These are phyloP conservation scores for Stegana nigrithorax DNA, from an alignment of 2,888 invertebrate genomes.

Conservation along the genomic window DNA sequence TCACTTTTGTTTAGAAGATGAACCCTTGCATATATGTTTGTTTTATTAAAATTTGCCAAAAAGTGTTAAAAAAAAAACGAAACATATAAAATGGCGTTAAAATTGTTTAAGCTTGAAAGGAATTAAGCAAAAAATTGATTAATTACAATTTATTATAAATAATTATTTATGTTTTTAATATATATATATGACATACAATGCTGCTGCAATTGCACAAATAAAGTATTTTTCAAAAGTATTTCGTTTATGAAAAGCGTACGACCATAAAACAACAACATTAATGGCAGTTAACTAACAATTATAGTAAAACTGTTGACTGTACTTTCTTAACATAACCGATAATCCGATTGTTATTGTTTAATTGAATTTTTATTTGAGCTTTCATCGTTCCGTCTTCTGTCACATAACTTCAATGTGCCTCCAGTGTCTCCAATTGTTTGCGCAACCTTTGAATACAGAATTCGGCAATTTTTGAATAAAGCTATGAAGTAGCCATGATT, in stretches of 20 bases:
- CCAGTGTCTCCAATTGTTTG: neutral
- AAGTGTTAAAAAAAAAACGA: too few relatives aligned
- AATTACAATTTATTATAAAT: slow-evolving; percentile 60
- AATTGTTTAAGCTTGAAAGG: too few relatives aligned
- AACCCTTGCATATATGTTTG: neutral
- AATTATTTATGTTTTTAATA: slow-evolving; percentile 61
- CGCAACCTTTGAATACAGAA: neutral
- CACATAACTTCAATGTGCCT: neutral
- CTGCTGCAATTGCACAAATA: slow-evolving; percentile 66
- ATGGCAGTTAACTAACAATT: neutral
- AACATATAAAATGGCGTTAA: too few relatives aligned
- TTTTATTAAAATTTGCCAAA: neutral
- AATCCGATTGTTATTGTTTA: neutral
- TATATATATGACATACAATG: slow-evolving; percentile 51
- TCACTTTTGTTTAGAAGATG: neutral
- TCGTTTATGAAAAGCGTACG: neutral
- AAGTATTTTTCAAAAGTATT: slow-evolving; percentile 57
- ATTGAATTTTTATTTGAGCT: neutral
- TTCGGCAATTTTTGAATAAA: neutral
- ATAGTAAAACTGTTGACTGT: neutral
- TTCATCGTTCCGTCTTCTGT: neutral
- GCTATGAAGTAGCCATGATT: too few relatives aligned
- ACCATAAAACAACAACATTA: neutral
- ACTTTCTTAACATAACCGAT: neutral
- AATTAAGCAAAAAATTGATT: neutral